These are phyloP conservation scores for Vanessa cardui DNA, from an alignment of 2,888 invertebrate genomes.

Conservation along the genomic window DNA sequence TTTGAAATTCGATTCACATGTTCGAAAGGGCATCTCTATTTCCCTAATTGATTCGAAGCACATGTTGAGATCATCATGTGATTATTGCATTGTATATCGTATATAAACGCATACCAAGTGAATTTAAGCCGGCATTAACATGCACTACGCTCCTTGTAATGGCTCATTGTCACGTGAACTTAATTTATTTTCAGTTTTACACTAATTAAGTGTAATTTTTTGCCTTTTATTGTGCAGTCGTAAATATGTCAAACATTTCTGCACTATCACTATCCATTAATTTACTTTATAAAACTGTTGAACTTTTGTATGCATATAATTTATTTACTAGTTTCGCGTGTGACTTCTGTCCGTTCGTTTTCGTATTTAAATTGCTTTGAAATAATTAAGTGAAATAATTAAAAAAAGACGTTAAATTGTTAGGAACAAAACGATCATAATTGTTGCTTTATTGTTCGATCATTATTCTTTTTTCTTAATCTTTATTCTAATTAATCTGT, in stretches of 20 bases:
- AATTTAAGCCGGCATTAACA: constrained; percentile 51
- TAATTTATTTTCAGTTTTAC: constrained; percentile 44
- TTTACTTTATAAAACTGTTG: constrained; percentile 20
- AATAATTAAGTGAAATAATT: no score
- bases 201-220: constrained; percentile 44
- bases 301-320: background rate
- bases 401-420: no score
- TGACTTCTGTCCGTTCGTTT: constrained; percentile 3
- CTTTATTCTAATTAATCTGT: no score
- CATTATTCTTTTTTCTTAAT: no score
- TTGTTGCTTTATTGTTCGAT: no score
- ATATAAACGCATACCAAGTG: constrained; percentile 31
- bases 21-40: constrained; percentile 7
- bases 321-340: constrained; percentile 11
- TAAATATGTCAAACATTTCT: constrained; percentile 38
- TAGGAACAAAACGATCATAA: no score
- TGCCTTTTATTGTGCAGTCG: constrained; percentile 31
- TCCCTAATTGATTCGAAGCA: constrained; percentile 17
- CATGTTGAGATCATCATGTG: constrained; percentile 12
- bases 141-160: constrained; percentile 54
- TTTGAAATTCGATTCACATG: background rate
- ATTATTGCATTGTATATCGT: constrained; percentile 30
- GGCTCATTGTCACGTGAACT: constrained; percentile 51
- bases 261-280: constrained; percentile 33
- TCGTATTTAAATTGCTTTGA: background rate